Base-by-base conservation (phyloP, 2,888 invertebrate species). In the Rhamphomyia laevipes region DNA sequence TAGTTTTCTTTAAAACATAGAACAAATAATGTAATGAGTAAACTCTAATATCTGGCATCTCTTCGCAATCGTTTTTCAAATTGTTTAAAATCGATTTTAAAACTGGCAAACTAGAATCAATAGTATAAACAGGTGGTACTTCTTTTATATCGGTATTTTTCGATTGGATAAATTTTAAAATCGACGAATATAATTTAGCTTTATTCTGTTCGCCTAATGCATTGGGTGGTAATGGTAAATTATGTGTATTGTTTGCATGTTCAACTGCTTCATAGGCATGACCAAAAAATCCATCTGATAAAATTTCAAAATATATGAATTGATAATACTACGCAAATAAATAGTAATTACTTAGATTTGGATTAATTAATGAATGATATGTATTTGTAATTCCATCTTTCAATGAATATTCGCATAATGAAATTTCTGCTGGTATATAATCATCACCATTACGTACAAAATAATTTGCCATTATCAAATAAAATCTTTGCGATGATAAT, bases 391-490 rank as follows among this genome's bases (percentile, higher is more conserved):
- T 58, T 1, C 77, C 77, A 3, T 70, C 55, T 41, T 64, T 56
- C 0, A 78, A 53, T 1, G 72, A 72, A 56, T 71, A 77, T 54
- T 72, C 64, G 13, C 66, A 65, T 0, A 77, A 53, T 0, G 74
- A 72, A 40, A 77, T 65, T 60, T 78, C 78, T 1, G 75, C 77
- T 0, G 78, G 78, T 15, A 67, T 62, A 56, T 71, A 75, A 2
- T 63, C 51, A 0, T 57, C 58, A 2, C 53, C 56, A 0, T 61
- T 60, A 51, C 63, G 67, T 0, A 59, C 58, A 43, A 67, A 70
- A 46, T 64, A 70, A 18, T 68, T 70, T 0, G 61, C 67, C 48
- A 63, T 61, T 1, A 59, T 58, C 40, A 70, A 65, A 4, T 60
- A 57, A 18, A 62, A 69, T 1, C 55, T 58, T 4, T 59, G 55